Evolutionary conservation across 2,888 invertebrate species (phyloP).

Genomic region (Leptopilina myrica): DNA sequence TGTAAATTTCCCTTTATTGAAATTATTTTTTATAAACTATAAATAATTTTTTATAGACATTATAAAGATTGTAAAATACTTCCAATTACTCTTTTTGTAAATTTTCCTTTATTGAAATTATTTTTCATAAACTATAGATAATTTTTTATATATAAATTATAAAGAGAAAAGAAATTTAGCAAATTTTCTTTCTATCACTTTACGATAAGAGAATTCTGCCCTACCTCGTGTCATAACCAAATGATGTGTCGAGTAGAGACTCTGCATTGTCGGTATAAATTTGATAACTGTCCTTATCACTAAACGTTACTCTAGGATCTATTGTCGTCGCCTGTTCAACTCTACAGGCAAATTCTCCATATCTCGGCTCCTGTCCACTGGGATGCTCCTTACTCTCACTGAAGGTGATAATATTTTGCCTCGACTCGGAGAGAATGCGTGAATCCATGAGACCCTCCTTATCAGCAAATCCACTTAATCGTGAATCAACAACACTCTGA

Average conservation of each 20-base stretch:
- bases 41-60: too few species aligned
- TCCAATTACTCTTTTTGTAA: too few species aligned
- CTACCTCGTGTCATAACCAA: constrained; percentile 67
- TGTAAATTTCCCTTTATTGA: too few species aligned
- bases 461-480: constrained; percentile 73
- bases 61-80: too few species aligned
- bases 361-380: constrained; percentile 64
- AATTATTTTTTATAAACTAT: too few species aligned
- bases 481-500: constrained; percentile 70
- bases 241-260: constrained; percentile 68
- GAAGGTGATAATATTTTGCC: constrained; percentile 74
- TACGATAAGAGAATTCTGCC: too few species aligned
- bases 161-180: too few species aligned
- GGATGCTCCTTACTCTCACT: constrained; percentile 71
- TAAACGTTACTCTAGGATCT: constrained; percentile 52
- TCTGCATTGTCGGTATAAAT: constrained; percentile 66
- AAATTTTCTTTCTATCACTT: too few species aligned
- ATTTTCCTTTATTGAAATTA: too few species aligned
- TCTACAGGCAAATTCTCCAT: constrained; percentile 19
- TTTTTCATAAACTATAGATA: too few species aligned
- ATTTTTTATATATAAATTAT: too few species aligned
- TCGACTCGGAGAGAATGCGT: constrained; percentile 71
- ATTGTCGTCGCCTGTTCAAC: not conserved
- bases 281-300: constrained; percentile 65
- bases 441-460: constrained; percentile 74